Base-by-base conservation (phyloP, 2,888 invertebrate species). In the Spilarctia lutea region DNA sequence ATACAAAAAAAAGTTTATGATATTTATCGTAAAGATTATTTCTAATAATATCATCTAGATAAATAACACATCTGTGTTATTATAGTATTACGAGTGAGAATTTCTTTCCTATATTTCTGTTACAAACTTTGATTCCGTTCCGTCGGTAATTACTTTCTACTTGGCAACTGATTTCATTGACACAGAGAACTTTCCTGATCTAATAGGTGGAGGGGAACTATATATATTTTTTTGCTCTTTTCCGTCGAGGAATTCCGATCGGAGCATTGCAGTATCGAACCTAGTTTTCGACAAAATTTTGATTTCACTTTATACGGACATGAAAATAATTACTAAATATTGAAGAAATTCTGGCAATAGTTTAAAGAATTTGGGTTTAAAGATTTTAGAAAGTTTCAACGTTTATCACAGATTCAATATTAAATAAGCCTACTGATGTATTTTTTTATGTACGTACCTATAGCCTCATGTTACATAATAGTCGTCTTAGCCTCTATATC, bases 101-200 rank as follows among this genome's bases (percentile, higher is more conserved):
- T 86, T 88, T 84, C 84, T 83, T 86, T 87, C 80, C 79, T 82
- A 86, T 85, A 88, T 87, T 88, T 85, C 88, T 88, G 85, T 82
- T 79, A 85, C 73, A 84, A 87, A 86, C 85, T 87, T 85, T 84
- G 83, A 87, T 88, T 85, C 79, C 75, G 73, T 79, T 77, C 72
- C 70, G 71, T 69, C 75, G 77, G 83, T 85, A 88, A 89, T 89
- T 86, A 86, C 82, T 86, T 82, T 75, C 77, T 66, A 74, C 71
- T 73, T 65, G 72, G 75, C 71, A 79, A 78, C 79, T 75, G 82
- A 83, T 83, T 85, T 83, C 74, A 83, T 83, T 79, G 79, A 79
- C 79, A 82, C 67, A 70, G 42, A 45, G 71, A 79, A 77, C 68
- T 79, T 76, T 73, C 33, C 72, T 76, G 67, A 80, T 79, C 70